Evolutionary conservation across 2,113 vertebrate genomes (phyloP).

Genomic region (Donacobius atricapilla): DNA sequence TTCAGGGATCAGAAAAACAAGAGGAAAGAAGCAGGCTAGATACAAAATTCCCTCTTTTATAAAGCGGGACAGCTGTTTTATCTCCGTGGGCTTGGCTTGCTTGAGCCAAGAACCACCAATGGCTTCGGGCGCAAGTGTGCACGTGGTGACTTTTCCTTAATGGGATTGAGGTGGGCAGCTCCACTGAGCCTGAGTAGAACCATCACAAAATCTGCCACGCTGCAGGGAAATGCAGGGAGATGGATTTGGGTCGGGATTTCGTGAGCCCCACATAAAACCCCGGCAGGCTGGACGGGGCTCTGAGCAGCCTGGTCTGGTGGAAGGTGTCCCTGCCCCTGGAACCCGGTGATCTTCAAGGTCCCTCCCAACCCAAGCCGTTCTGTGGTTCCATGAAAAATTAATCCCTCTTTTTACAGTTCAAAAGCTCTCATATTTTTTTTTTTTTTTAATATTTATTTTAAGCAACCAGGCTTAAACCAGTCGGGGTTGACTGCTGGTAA

Average conservation of each 20-base stretch:
- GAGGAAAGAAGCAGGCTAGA: not conserved
- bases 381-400: not conserved
- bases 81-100: not conserved
- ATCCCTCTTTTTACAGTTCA: not conserved
- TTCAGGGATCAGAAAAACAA: not conserved
- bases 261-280: not conserved
- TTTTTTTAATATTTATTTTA: not conserved
- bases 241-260: slow-evolving; percentile 45
- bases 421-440: not conserved
- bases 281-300: not conserved
- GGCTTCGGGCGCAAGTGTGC: not conserved
- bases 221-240: not conserved
- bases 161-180: slow-evolving; percentile 32
- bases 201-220: slow-evolving; percentile 21
- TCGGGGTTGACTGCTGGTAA: not conserved
- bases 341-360: not conserved
- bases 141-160: not conserved
- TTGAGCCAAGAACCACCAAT: not conserved
- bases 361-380: not conserved
- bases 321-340: not conserved
- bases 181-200: slow-evolving; percentile 16
- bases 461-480: not conserved
- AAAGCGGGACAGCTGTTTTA: not conserved
- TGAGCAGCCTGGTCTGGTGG: not conserved
- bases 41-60: not conserved